These are phyloP conservation scores for Meriones unguiculatus DNA, from an alignment of 2,113 vertebrate species.

Conservation along the genomic window DNA sequence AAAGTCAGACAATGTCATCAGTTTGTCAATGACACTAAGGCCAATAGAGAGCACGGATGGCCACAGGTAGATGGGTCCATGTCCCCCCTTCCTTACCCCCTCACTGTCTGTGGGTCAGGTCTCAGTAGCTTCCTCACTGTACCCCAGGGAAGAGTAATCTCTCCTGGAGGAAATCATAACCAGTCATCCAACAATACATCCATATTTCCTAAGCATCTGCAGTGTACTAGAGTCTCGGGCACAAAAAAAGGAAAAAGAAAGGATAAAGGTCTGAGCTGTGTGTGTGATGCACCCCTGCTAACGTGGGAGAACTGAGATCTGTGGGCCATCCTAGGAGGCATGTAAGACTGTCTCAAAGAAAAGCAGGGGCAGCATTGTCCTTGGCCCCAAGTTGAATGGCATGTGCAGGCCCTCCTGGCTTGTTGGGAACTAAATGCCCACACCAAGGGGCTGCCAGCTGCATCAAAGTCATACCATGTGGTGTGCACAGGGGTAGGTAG, in stretches of 20 bases:
- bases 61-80: background rate
- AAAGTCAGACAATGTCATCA: background rate
- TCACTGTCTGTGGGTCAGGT: background rate
- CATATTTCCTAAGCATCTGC: background rate
- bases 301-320: background rate
- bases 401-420: background rate
- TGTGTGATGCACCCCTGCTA: background rate
- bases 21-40: background rate
- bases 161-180: too few species aligned
- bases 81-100: too few species aligned
- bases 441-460: too few species aligned
- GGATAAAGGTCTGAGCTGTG: too few species aligned
- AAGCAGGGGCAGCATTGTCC: background rate
- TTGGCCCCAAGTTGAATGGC: background rate
- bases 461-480: background rate
- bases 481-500: background rate
- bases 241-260: background rate
- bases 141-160: background rate
- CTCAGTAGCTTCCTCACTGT: background rate
- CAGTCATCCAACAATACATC: background rate
- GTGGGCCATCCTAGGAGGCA: too few species aligned
- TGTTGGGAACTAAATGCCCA: background rate
- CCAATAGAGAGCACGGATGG: background rate
- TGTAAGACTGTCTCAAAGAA: background rate
- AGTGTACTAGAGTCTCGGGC: background rate